Evolutionary conservation across 23 tunicate species (phyloP).

Genomic region (Halocynthia aurantium): DNA sequence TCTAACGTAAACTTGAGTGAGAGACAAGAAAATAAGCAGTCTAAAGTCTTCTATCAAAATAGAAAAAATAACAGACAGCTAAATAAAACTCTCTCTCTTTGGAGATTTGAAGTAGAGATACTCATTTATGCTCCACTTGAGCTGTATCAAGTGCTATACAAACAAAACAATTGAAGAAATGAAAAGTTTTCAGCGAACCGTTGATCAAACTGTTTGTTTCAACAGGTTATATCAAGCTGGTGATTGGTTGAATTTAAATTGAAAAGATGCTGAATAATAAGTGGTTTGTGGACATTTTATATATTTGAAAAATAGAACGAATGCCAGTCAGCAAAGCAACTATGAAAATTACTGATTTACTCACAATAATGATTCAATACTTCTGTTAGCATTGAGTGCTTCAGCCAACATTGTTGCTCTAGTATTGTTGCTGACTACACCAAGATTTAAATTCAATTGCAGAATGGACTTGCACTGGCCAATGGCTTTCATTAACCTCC

Average conservation of each 20-base stretch:
- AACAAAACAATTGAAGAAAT: background rate
- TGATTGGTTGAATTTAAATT: no score
- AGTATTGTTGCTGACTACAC: constrained; percentile 15
- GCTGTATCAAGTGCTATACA: constrained; percentile 8
- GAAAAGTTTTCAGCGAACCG: background rate
- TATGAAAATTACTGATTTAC: background rate
- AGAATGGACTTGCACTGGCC: constrained; percentile 24
- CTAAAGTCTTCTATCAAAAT: no score
- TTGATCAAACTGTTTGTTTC: no score
- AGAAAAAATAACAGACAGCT: no score
- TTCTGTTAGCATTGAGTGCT: constrained; percentile 39
- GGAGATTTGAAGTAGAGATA: no score
- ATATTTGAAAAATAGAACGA: background rate
- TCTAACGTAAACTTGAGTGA: no score
- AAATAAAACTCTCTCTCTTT: no score
- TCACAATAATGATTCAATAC: constrained; percentile 40
- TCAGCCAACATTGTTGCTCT: constrained; percentile 35
- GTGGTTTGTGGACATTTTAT: no score
- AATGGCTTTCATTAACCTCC: constrained; percentile 34
- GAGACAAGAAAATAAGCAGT: no score
- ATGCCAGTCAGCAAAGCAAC: background rate
- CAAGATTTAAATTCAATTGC: constrained; percentile 50
- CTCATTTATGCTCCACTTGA: no score
- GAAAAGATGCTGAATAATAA: no score
- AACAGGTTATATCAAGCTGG: no score